phyloP scores from a whole-genome alignment of 2,888 invertebrate genomes.

The Polydrusus tereticollis region DNA sequence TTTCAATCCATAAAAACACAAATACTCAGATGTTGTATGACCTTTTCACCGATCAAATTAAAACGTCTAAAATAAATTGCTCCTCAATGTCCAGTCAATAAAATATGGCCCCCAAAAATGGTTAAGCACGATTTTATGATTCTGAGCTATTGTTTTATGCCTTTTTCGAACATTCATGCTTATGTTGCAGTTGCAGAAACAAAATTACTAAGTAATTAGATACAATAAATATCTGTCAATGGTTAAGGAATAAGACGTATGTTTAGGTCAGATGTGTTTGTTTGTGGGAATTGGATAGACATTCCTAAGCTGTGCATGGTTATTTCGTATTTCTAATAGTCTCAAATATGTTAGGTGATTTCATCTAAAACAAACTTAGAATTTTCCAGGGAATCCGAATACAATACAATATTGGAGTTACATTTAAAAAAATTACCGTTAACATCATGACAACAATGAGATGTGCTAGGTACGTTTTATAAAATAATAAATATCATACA shows the following conservation, averaged over 20 bases:
- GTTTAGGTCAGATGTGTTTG: neutral
- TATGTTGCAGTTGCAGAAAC: neutral
- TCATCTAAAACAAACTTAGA: too few relatives aligned
- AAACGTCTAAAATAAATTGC: constrained; percentile 18
- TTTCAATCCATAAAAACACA: neutral
- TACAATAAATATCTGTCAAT: constrained; percentile 14
- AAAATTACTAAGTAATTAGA: constrained; percentile 5
- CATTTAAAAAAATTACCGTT: too few relatives aligned
- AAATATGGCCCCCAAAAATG: constrained; percentile 11
- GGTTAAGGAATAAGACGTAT: constrained; percentile 6
- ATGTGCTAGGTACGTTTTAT: too few relatives aligned
- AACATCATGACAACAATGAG: too few relatives aligned
- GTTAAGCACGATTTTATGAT: constrained; percentile 17
- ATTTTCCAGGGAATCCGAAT: too few relatives aligned
- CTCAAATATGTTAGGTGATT: too few relatives aligned
- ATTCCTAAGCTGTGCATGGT: neutral
- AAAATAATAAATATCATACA: too few relatives aligned
- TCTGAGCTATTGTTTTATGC: constrained; percentile 9
- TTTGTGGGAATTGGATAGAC: constrained; percentile 6
- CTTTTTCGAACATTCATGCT: constrained; percentile 4
- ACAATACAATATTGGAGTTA: too few relatives aligned
- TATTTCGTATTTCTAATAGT: neutral
- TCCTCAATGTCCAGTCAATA: neutral
- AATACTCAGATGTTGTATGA: neutral
- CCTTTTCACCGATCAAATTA: neutral